Evolutionary conservation across 2,113 vertebrate genomes (phyloP).

Genomic region (Coptodon bakossiorum): DNA sequence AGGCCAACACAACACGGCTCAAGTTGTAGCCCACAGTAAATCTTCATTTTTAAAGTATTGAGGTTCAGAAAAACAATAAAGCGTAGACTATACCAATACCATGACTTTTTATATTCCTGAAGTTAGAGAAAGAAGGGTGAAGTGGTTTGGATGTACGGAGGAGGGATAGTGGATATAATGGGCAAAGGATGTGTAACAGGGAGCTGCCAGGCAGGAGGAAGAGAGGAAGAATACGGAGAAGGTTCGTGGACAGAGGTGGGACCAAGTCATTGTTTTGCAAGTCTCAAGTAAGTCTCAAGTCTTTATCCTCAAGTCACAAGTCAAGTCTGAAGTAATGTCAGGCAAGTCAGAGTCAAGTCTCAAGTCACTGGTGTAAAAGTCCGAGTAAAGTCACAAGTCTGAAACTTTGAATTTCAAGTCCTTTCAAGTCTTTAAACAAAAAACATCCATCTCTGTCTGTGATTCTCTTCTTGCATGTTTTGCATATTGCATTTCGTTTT

Average conservation of each 20-base stretch:
- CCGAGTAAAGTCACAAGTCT: too few species aligned
- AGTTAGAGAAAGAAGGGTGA: not conserved
- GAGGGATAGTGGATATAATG: not conserved
- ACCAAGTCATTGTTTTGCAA: too few species aligned
- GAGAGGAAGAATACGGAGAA: not conserved
- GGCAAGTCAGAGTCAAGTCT: too few species aligned
- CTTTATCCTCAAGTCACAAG: too few species aligned
- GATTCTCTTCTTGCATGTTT: too few species aligned
- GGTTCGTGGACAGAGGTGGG: not conserved
- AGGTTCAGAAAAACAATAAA: not conserved
- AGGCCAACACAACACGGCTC: not conserved
- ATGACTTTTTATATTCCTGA: not conserved
- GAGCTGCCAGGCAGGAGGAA: not conserved
- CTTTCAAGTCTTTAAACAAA: too few species aligned
- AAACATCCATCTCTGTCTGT: too few species aligned
- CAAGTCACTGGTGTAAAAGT: too few species aligned
- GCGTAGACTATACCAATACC: not conserved
- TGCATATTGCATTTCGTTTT: too few species aligned
- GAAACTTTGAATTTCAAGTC: too few species aligned
- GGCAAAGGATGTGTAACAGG: not conserved
- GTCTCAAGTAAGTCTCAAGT: too few species aligned
- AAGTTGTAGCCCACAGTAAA: not conserved
- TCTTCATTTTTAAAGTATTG: not conserved
- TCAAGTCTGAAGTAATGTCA: too few species aligned
- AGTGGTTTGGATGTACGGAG: not conserved